A percentile compares a stretch with the other conserved stretches of the same genome.
Conservation (phyloP, 2,797 vertebrate genomes). For the Phoebastria nigripes region DNA sequence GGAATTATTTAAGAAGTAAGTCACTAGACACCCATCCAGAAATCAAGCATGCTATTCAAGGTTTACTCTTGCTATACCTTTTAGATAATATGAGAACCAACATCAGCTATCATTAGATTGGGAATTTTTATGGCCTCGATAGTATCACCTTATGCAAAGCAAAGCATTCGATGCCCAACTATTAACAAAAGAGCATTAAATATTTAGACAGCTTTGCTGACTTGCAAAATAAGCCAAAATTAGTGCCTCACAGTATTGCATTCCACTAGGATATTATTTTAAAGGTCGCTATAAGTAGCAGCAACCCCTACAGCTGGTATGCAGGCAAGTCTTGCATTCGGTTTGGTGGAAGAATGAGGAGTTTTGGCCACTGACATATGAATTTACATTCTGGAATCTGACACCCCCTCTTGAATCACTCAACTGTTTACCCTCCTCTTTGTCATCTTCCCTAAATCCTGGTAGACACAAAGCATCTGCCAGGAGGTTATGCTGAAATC, state of each 20-base stretch:
- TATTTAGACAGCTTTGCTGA: slow-evolving; percentile 32
- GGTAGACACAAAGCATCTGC: background rate
- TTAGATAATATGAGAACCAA: background rate
- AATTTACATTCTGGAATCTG: background rate
- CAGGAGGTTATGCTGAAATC: background rate
- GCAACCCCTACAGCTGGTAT: background rate
- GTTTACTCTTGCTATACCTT: background rate
- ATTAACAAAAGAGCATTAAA: background rate
- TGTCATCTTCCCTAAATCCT: slow-evolving; percentile 4
- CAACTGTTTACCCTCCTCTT: background rate
- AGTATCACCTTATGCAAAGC: slow-evolving; percentile 9
- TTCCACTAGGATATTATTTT: background rate
- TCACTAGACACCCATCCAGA: background rate
- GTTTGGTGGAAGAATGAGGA: background rate
- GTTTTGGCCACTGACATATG: background rate
- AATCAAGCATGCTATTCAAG: background rate
- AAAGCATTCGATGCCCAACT: slow-evolving; percentile 31
- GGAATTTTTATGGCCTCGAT: background rate
- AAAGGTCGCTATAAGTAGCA: background rate
- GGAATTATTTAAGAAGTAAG: background rate
- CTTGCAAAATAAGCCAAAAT: slow-evolving; percentile 31
- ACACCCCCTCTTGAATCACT: background rate
- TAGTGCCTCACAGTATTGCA: background rate
- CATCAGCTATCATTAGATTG: background rate
- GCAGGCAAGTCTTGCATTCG: background rate